These are phyloP conservation scores for Apantesis nais DNA, from an alignment of 2,888 invertebrate genomes.

Conservation along the genomic window DNA sequence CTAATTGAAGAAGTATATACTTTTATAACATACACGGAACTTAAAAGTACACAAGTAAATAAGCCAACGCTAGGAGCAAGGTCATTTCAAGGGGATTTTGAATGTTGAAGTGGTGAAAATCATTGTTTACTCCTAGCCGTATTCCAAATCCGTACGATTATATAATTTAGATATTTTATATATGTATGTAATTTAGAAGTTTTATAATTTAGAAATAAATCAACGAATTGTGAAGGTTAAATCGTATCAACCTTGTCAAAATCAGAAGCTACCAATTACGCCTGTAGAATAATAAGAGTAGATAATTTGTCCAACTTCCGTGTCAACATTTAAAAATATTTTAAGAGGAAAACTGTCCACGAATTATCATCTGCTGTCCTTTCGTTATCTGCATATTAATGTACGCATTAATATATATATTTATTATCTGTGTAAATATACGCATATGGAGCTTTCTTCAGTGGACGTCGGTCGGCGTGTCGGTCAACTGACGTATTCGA, in stretches of 20 bases:
- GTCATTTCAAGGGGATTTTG: too few species aligned
- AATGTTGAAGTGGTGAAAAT: too few species aligned
- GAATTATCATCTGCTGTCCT: conserved; percentile 11
- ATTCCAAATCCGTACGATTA: background rate
- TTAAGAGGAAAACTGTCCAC: conserved; percentile 13
- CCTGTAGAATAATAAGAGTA: conserved; percentile 6
- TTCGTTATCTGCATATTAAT: conserved; percentile 11
- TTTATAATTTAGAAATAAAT: background rate
- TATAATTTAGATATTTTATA: background rate
- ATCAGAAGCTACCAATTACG: conserved; percentile 6
- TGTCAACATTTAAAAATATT: background rate
- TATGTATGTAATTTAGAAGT: background rate
- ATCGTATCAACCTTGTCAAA: conserved; percentile 14
- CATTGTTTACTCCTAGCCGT: background rate
- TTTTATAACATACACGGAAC: background rate
- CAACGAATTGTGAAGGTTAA: conserved; percentile 7
- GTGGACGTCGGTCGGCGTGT: conserved; percentile 15
- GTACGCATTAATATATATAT: conserved; percentile 7
- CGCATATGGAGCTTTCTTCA: conserved; percentile 31
- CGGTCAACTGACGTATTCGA: conserved; percentile 30
- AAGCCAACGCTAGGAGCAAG: background rate
- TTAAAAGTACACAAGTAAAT: background rate
- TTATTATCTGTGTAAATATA: conserved; percentile 22
- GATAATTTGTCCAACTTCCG: background rate
- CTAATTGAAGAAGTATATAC: background rate